These are phyloP conservation scores for Acanthosoma haemorrhoidale DNA, from an alignment of 2,888 invertebrate species.

Conservation along the genomic window DNA sequence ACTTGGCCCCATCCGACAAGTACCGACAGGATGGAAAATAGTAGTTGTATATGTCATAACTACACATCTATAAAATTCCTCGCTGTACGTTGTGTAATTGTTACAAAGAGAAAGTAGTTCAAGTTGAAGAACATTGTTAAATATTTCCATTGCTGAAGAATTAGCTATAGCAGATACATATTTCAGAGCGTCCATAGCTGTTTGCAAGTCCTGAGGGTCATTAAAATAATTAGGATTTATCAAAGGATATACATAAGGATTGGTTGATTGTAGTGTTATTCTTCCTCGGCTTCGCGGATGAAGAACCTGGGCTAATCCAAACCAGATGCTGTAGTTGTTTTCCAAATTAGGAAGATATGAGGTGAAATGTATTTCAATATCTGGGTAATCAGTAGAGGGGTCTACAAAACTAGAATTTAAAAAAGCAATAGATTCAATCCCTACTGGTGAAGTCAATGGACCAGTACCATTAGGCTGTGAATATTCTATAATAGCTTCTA, in stretches of 20 bases:
- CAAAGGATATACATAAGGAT: constrained; percentile 47
- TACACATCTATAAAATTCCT: constrained; percentile 49
- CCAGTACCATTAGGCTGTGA: constrained; percentile 23
- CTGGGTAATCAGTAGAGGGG: constrained; percentile 15
- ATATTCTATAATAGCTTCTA: constrained; percentile 26
- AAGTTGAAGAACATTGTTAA: constrained; percentile 37
- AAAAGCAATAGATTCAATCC: constrained; percentile 30
- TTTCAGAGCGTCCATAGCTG: constrained; percentile 42
- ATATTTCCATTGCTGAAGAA: constrained; percentile 39
- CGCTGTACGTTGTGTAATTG: constrained; percentile 33
- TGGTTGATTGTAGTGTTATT: constrained; percentile 12
- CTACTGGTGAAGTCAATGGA: constrained; percentile 8
- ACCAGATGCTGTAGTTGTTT: constrained; percentile 8
- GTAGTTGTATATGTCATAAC: constrained; percentile 56
- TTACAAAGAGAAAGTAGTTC: constrained; percentile 38
- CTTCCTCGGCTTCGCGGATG: constrained; percentile 27
- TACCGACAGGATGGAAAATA: constrained; percentile 41
- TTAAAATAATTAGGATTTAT: constrained; percentile 52
- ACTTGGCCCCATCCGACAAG: constrained; percentile 43
- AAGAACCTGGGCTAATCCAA: constrained; percentile 15
- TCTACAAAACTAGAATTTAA: constrained; percentile 20
- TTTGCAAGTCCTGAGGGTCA: constrained; percentile 46
- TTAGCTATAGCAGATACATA: constrained; percentile 41
- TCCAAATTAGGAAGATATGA: constrained; percentile 18
- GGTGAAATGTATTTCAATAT: constrained; percentile 28